Base-by-base conservation (phyloP, 2,888 invertebrate genomes). In the Anthophora plumipes region DNA sequence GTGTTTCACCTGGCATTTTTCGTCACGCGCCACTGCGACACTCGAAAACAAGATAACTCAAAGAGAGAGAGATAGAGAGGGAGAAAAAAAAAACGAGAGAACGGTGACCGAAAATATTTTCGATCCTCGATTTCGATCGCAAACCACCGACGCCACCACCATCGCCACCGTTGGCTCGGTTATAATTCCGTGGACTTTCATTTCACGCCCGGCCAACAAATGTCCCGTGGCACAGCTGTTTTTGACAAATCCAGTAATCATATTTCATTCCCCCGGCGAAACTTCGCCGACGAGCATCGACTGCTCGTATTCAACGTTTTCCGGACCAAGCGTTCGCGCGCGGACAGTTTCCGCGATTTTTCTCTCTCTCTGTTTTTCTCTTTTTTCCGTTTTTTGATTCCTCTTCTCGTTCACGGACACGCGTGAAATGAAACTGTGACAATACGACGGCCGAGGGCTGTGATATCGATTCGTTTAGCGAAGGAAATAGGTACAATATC, bases 201-300 rank as follows among this genome's bases (percentile, higher is more conserved):
- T 86, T 87, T 87, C 85, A 84, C 73, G 82, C 82, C 82, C 61
- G 72, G 72, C 72, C 83, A 83, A 83, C 86, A 82, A 83, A 86
- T 83, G 82, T 82, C 79, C 50, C 84, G 64, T 82, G 87, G 84
- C 87, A 78, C 87, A 86, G 86, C 87, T 87, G 87, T 85, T 87
- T 87, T 86, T 87, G 87, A 87, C 87, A 87, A 87, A 87, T 86
- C 84, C 86, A 50, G 80, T 80, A 85, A 86, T 83, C 87, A 82
- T 87, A 87, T 87, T 87, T 87, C 84, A 86, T 84, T 63, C 75
- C 41, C 73, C 59, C 54, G 68, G 54, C 73, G 80, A 70, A 80
- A 80, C 66, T 76, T 85, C 50, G 72, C 72, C 66, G 77, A 41
- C 64, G 48, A 14, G 57, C 80, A 77, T 81, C 80, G 81, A 68